These are phyloP conservation scores for Eulemur rubriventer DNA, from an alignment of 2,797 vertebrate species.

Conservation along the genomic window DNA sequence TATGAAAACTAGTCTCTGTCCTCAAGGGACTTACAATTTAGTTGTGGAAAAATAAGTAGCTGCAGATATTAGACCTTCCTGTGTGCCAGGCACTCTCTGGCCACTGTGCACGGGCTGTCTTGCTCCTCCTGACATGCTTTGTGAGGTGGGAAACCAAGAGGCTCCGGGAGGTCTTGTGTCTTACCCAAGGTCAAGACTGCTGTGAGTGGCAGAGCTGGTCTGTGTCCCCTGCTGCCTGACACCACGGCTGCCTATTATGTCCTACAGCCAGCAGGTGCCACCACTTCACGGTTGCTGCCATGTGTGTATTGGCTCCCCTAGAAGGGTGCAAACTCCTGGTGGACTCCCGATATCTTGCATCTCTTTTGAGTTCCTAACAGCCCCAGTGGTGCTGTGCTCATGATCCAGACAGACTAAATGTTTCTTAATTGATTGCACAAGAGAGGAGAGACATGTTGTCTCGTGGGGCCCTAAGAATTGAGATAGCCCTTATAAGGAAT, in stretches of 20 bases:
- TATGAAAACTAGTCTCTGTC: neutral
- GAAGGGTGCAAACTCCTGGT: neutral
- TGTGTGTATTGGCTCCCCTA: neutral
- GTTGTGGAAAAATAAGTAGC: neutral
- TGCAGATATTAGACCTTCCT: neutral
- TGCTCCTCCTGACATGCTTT: neutral
- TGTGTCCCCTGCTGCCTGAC: too few relatives aligned
- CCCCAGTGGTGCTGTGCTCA: neutral
- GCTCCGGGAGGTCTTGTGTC: neutral
- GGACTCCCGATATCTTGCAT: neutral
- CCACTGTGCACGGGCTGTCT: accelerated
- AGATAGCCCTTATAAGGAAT: neutral
- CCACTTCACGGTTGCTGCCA: too few relatives aligned
- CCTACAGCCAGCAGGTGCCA: neutral
- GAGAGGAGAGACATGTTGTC: neutral
- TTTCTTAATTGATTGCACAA: neutral
- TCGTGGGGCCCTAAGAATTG: neutral
- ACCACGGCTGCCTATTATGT: neutral
- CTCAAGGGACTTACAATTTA: neutral
- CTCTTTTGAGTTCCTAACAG: neutral
- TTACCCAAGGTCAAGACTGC: neutral
- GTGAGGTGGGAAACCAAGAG: neutral
- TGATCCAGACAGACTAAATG: neutral
- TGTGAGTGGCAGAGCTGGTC: neutral
- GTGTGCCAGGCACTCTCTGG: neutral